Evolutionary conservation across 2,113 vertebrate species (phyloP).

Genomic region (Ammodytes marinus): DNA sequence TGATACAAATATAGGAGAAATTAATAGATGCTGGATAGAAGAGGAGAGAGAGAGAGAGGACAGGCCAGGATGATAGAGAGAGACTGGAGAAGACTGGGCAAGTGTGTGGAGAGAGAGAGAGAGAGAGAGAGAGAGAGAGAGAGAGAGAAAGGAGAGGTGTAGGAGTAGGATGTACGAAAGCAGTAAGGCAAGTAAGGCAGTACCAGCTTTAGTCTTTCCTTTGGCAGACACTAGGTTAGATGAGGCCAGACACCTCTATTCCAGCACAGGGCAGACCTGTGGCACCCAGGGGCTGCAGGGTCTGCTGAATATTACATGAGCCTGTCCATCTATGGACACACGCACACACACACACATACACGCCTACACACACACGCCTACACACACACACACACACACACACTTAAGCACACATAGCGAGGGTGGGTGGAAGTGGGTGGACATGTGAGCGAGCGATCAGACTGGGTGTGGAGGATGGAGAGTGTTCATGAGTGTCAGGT

Average conservation of each 20-base stretch:
- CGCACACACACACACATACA: slow-evolving; percentile 6
- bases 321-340: slow-evolving; percentile 55
- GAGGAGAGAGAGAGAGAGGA: too few relatives aligned
- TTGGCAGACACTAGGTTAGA: slow-evolving; percentile 61
- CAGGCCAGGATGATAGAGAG: slow-evolving; percentile 12
- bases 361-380: slow-evolving; percentile 11
- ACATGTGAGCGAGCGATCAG: neutral
- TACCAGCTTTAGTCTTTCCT: slow-evolving; percentile 59
- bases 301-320: slow-evolving; percentile 82
- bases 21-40: too few relatives aligned
- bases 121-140: slow-evolving; percentile 2
- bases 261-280: slow-evolving; percentile 53
- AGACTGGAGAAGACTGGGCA: slow-evolving; percentile 33
- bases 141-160: slow-evolving; percentile 10
- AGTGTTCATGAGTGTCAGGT: slow-evolving; percentile 23
- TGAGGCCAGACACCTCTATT: slow-evolving; percentile 73
- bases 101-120: neutral
- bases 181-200: slow-evolving; percentile 54
- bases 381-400: slow-evolving; percentile 35
- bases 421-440: slow-evolving; percentile 3
- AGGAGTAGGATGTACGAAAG: slow-evolving; percentile 18
- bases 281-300: slow-evolving; percentile 47
- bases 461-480: neutral
- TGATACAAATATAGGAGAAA: too few relatives aligned
- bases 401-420: neutral